Evolutionary conservation across 2,888 invertebrate species (phyloP).

Genomic region (Timema podura): DNA sequence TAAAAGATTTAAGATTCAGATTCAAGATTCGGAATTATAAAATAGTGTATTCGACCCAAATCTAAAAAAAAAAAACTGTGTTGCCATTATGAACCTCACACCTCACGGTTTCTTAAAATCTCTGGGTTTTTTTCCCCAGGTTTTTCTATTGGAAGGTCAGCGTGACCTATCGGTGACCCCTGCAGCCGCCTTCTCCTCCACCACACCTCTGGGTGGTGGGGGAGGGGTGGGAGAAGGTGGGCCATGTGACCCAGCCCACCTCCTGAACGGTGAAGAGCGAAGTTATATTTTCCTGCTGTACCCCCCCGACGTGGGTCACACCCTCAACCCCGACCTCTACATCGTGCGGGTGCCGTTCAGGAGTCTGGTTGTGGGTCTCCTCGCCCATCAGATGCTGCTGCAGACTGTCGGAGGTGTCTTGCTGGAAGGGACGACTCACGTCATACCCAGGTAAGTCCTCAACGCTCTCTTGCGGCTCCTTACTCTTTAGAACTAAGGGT

Average conservation of each 20-base stretch:
- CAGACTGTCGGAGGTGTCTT: slow-evolving; percentile 86
- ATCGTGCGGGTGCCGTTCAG: slow-evolving; percentile 83
- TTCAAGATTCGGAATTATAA: too few species aligned
- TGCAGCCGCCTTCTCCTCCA: slow-evolving; percentile 18
- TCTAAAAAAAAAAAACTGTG: too few species aligned
- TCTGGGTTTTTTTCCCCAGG: slow-evolving; percentile 42
- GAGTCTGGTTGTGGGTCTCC: slow-evolving; percentile 79
- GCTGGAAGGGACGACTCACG: slow-evolving; percentile 65
- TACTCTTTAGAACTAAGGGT: too few species aligned
- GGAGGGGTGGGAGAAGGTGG: slow-evolving; percentile 35
- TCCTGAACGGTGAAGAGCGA: slow-evolving; percentile 60
- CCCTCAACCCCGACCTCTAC: slow-evolving; percentile 60
- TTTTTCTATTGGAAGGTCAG: slow-evolving; percentile 59
- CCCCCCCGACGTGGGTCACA: slow-evolving; percentile 63
- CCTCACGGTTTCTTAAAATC: not conserved
- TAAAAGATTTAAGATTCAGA: too few species aligned
- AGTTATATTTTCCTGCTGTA: slow-evolving; percentile 87
- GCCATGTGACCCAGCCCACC: slow-evolving; percentile 33
- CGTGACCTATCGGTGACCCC: slow-evolving; percentile 37
- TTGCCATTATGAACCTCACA: too few species aligned
- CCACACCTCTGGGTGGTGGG: slow-evolving; percentile 31
- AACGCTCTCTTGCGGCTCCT: too few species aligned
- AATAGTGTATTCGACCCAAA: too few species aligned
- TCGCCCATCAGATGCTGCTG: slow-evolving; percentile 88
- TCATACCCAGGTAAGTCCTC: slow-evolving; percentile 61